Evolutionary conservation across 1,140 invertebrate genomes (phyloP).

Genomic region (Macrocentrus cingulum): DNA sequence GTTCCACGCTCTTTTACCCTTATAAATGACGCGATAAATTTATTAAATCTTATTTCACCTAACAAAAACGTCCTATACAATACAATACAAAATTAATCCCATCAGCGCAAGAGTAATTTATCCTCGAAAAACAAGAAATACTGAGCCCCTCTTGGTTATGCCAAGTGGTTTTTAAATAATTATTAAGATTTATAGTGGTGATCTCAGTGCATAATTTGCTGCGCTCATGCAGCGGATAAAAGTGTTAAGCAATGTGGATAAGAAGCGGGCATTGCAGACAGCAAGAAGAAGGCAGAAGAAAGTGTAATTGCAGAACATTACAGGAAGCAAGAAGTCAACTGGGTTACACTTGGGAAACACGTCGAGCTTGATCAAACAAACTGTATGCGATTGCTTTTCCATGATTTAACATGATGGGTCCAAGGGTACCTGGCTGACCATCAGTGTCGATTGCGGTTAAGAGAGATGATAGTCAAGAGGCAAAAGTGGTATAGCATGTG

Average conservation of each 20-base stretch:
- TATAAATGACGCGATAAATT: too few relatives aligned
- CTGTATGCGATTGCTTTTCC: constrained; percentile 20
- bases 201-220: too few relatives aligned
- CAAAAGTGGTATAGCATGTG: background rate
- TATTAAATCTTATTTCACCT: too few relatives aligned
- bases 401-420: constrained; percentile 2
- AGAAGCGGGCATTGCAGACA: background rate
- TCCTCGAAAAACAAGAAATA: too few relatives aligned
- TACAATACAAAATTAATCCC: too few relatives aligned
- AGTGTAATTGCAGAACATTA: background rate
- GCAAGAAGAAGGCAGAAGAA: background rate
- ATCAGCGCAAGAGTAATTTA: too few relatives aligned
- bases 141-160: too few relatives aligned
- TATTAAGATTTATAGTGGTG: too few relatives aligned
- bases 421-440: constrained; percentile 8
- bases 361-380: constrained; percentile 23
- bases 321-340: constrained; percentile 15
- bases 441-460: constrained; percentile 8
- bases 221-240: too few relatives aligned
- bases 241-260: background rate
- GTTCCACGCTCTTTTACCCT: too few relatives aligned
- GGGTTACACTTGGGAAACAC: constrained; percentile 21
- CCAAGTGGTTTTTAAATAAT: too few relatives aligned
- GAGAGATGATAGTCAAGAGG: background rate
- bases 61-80: too few relatives aligned